phyloP scores from a whole-genome alignment of 1,140 invertebrate genomes.

The Drosophila mayri region DNA sequence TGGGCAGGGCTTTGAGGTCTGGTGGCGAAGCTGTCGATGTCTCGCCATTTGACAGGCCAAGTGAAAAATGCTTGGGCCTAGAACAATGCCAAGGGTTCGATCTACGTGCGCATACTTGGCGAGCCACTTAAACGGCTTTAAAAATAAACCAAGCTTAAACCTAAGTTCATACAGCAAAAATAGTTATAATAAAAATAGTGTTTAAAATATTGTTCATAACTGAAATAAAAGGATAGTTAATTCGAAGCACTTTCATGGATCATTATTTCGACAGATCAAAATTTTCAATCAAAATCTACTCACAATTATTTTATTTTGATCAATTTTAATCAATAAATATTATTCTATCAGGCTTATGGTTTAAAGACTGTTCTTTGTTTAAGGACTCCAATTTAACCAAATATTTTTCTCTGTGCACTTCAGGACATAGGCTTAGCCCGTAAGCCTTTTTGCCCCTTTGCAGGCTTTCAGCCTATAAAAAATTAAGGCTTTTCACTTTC shows the following conservation, averaged over 20 bases:
- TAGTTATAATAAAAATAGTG: background rate
- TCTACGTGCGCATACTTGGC: slow-evolving; percentile 57
- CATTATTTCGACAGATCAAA: no score
- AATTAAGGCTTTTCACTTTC: slow-evolving; percentile 79
- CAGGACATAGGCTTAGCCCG: slow-evolving; percentile 29
- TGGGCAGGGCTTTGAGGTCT: slow-evolving; percentile 25
- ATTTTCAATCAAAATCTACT: no score
- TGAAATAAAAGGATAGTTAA: no score
- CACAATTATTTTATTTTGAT: no score
- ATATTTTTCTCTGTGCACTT: slow-evolving; percentile 10
- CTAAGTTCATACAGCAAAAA: background rate
- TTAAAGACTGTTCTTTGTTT: no score
- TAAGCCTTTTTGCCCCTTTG: slow-evolving; percentile 14
- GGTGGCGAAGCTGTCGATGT: slow-evolving; percentile 61
- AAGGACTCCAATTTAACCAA: no score
- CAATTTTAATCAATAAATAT: no score
- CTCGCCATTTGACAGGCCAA: slow-evolving; percentile 59
- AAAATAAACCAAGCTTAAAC: slow-evolving; percentile 60
- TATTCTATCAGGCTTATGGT: no score
- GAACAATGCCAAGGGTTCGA: slow-evolving; percentile 60
- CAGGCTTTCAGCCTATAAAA: slow-evolving; percentile 30
- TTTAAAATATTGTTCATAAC: no score
- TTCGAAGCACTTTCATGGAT: no score
- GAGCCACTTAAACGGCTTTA: slow-evolving; percentile 75
- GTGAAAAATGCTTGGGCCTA: slow-evolving; percentile 66